phyloP scores from a whole-genome alignment of 2,888 invertebrate genomes.

The Steinernema carpocapsae region DNA sequence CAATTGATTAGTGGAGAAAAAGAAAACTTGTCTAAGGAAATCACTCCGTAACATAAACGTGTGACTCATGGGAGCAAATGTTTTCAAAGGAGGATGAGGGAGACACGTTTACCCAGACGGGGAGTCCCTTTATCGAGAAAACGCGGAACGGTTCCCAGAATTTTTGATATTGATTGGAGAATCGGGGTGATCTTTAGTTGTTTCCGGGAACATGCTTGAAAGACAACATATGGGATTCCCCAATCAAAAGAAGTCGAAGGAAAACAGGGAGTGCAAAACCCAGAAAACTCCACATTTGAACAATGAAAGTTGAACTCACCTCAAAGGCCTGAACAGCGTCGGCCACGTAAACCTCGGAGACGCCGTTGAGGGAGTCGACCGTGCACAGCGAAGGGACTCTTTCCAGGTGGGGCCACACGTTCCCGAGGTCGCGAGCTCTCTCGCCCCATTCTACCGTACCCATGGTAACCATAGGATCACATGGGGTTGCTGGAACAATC shows the following conservation, averaged over 20 bases:
- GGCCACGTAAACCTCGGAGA: constrained; percentile 44
- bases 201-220: too few species aligned
- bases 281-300: too few species aligned
- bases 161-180: too few species aligned
- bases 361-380: constrained; percentile 45
- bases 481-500: constrained; percentile 37
- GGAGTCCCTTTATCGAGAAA: too few species aligned
- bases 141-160: too few species aligned
- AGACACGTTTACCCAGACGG: too few species aligned
- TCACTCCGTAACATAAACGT: neutral
- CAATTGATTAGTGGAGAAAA: neutral
- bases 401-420: constrained; percentile 58
- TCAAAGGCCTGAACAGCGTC: constrained; percentile 52
- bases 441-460: constrained; percentile 48
- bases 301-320: neutral
- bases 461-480: constrained; percentile 41
- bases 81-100: too few species aligned
- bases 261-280: too few species aligned
- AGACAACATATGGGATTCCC: too few species aligned
- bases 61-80: neutral
- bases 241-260: neutral
- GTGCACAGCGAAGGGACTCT: constrained; percentile 52
- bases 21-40: neutral
- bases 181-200: too few species aligned
- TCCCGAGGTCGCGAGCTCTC: constrained; percentile 50